Evolutionary conservation across 2,113 vertebrate genomes (phyloP).

Genomic region (Dasypus novemcinctus): DNA sequence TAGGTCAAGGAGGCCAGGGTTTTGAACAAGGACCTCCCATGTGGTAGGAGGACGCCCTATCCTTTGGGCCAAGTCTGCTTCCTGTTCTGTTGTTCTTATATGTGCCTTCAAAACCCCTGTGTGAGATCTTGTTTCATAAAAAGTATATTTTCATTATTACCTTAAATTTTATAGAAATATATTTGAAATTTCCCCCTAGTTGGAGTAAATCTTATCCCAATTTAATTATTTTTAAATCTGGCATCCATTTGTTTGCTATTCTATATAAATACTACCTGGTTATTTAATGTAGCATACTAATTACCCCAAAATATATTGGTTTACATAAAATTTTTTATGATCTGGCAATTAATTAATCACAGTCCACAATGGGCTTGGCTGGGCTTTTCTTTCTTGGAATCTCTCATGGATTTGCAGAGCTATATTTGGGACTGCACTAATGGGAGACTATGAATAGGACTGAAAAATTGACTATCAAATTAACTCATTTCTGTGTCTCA

Average conservation of each 20-base stretch:
- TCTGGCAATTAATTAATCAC: background rate
- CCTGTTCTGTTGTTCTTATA: background rate
- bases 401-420: background rate
- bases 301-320: no score
- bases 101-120: background rate
- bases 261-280: background rate
- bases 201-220: background rate
- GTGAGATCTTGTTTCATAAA: background rate
- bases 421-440: background rate
- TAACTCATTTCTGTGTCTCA: background rate
- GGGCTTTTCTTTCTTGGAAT: background rate
- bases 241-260: background rate
- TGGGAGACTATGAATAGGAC: background rate
- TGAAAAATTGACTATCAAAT: background rate
- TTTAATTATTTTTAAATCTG: background rate
- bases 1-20: no score
- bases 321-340: background rate
- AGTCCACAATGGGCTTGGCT: background rate
- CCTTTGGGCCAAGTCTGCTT: no score
- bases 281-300: background rate
- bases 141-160: background rate
- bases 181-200: background rate
- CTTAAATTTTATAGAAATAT: background rate
- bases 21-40: no score
- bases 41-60: no score